phyloP scores from a whole-genome alignment of 2,113 vertebrate genomes.

The Zeus faber region DNA sequence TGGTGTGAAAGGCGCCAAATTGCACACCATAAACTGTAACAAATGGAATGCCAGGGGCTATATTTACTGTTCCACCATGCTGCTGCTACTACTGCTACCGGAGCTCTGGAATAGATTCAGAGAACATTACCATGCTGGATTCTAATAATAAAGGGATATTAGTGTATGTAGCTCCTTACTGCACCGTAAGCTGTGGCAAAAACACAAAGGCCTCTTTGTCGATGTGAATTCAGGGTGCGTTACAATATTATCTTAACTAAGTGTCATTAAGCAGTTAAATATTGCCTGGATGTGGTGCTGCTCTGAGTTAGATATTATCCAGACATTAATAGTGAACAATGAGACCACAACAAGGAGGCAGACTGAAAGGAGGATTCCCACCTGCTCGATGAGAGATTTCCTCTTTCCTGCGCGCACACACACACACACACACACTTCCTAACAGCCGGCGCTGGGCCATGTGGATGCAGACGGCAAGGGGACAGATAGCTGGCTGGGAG shows the following conservation, averaged over 20 bases:
- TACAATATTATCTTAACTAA: constrained; percentile 26
- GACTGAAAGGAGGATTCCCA: constrained; percentile 28
- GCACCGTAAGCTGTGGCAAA: constrained; percentile 7
- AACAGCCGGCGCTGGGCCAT: too few relatives aligned
- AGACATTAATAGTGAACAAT: constrained; percentile 10
- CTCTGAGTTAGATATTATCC: constrained; percentile 32
- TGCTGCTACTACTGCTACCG: too few relatives aligned
- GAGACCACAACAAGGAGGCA: constrained; percentile 9
- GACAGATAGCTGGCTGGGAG: constrained; percentile 50
- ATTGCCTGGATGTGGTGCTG: constrained; percentile 10
- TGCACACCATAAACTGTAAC: constrained; percentile 47
- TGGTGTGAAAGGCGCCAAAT: constrained; percentile 44
- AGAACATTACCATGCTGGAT: not conserved
- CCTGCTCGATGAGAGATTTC: constrained; percentile 53
- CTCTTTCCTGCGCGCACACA: constrained; percentile 43
- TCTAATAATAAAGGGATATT: not conserved
- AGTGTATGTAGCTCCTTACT: constrained; percentile 13
- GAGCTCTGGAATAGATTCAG: constrained; percentile 37
- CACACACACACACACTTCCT: constrained; percentile 39
- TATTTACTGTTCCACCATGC: constrained; percentile 36
- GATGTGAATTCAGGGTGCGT: constrained; percentile 1
- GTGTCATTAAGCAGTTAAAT: constrained; percentile 27
- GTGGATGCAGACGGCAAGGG: constrained; percentile 42
- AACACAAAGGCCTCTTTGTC: constrained; percentile 14
- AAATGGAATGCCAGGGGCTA: constrained; percentile 39